Evolutionary conservation across 2,888 invertebrate genomes (phyloP).

Genomic region (Orthonychiurus folsomi): DNA sequence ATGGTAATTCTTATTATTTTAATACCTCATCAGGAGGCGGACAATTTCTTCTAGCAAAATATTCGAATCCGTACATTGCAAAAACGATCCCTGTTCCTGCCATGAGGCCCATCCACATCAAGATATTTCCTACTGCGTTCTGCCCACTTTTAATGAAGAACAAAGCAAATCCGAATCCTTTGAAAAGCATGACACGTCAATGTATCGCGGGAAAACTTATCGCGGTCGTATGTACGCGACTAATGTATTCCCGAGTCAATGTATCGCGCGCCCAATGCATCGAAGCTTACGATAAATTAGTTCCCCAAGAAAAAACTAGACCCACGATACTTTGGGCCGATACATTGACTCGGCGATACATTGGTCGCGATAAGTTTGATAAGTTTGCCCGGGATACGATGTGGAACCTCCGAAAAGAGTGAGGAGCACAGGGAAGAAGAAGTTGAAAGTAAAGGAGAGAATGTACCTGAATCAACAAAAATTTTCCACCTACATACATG

Average conservation of each 20-base stretch:
- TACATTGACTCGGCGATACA: not conserved
- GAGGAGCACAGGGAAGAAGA: conserved; percentile 80
- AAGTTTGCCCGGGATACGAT: not conserved
- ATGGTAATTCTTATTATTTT: not conserved
- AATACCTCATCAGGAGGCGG: conserved; percentile 44
- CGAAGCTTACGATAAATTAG: no score
- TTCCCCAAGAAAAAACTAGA: no score
- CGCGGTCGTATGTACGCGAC: no score
- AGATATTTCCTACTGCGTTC: conserved; percentile 58
- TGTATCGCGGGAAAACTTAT: no score
- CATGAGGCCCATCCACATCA: conserved; percentile 72
- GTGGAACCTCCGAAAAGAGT: conserved; percentile 51
- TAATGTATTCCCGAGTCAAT: no score
- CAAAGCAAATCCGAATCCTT: conserved; percentile 52
- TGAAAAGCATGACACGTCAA: no score
- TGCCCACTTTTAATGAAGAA: conserved; percentile 46
- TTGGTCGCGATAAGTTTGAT: not conserved
- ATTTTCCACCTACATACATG: no score
- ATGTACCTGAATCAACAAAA: no score
- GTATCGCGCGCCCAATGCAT: no score
- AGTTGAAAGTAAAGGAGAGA: conserved; percentile 64
- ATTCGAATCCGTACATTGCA: conserved; percentile 76
- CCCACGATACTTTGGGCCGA: not conserved
- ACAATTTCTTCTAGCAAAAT: conserved; percentile 69
- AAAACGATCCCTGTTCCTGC: conserved; percentile 67